Evolutionary conservation across 1,140 invertebrate species (phyloP).

Genomic region (Achroia grisella): DNA sequence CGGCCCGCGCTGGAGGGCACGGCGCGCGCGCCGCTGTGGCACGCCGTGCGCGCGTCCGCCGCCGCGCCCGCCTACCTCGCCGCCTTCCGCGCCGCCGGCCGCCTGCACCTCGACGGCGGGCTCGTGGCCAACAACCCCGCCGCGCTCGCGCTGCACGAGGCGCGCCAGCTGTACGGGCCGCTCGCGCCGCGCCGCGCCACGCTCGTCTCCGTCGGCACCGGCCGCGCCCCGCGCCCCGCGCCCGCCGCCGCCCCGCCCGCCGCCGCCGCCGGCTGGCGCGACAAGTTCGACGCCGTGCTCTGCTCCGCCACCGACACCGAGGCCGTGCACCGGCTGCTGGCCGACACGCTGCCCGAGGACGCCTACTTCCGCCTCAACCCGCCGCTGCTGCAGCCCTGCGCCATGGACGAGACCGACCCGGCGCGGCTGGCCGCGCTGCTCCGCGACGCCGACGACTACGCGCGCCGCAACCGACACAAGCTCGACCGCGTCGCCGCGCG

Average conservation of each 20-base stretch:
- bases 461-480: conserved; percentile 84
- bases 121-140: conserved; percentile 94
- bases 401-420: conserved; percentile 87
- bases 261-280: conserved; percentile 79
- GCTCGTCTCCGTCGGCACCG: conserved; percentile 92
- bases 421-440: conserved; percentile 77
- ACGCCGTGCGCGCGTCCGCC: conserved; percentile 91
- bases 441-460: conserved; percentile 82
- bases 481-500: conserved; percentile 67
- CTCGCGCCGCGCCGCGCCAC: conserved; percentile 82
- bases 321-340: conserved; percentile 85
- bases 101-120: conserved; percentile 90
- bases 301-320: conserved; percentile 87
- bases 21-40: conserved; percentile 85
- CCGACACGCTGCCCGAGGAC: conserved; percentile 85
- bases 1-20: conserved; percentile 88
- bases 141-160: conserved; percentile 91
- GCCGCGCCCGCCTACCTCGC: conserved; percentile 96
- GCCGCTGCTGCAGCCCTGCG: conserved; percentile 86
- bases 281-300: conserved; percentile 88
- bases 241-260: conserved; percentile 40
- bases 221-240: conserved; percentile 69
- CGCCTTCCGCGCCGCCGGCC: conserved; percentile 84
- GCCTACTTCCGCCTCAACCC: conserved; percentile 95
- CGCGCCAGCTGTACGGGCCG: conserved; percentile 88